Evolutionary conservation across 1,140 invertebrate species (phyloP).

Genomic region (Coelopa frigida): DNA sequence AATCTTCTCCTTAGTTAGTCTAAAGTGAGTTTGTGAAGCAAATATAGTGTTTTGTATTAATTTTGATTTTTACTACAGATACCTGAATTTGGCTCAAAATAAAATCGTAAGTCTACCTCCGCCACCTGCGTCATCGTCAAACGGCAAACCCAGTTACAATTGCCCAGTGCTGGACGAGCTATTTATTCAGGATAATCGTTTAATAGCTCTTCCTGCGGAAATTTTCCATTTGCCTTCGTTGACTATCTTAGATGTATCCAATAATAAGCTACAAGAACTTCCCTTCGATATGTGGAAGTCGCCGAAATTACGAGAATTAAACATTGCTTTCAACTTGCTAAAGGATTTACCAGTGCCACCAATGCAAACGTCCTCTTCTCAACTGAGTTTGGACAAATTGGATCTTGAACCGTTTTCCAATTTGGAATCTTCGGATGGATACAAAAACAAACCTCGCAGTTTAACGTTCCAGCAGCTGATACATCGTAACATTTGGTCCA

Average conservation of each 20-base stretch:
- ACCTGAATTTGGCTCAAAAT: conserved; percentile 82
- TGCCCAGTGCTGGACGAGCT: conserved; percentile 82
- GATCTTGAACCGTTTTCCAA: conserved; percentile 30
- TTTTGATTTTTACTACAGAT: conserved; percentile 51
- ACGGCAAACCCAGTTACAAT: conserved; percentile 43
- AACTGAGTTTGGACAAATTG: conserved; percentile 35
- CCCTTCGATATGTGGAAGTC: conserved; percentile 86
- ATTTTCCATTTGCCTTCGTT: conserved; percentile 76
- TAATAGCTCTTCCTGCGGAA: conserved; percentile 71
- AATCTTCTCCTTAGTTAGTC: conserved; percentile 75
- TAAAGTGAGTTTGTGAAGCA: conserved; percentile 29
- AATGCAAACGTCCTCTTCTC: conserved; percentile 36
- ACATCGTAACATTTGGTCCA: conserved; percentile 67
- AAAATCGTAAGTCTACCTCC: conserved; percentile 68
- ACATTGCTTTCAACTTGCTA: conserved; percentile 85
- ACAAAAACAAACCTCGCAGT: conserved; percentile 21
- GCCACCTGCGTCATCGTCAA: conserved; percentile 15
- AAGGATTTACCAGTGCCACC: conserved; percentile 63
- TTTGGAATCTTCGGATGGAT: conserved; percentile 13
- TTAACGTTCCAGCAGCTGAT: conserved; percentile 47
- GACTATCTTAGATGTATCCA: conserved; percentile 79
- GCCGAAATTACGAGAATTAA: conserved; percentile 81
- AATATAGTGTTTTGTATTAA: neutral
- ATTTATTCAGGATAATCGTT: conserved; percentile 78
- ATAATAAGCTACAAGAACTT: conserved; percentile 84